phyloP scores from a whole-genome alignment of 2,888 invertebrate genomes.

The Lapara coniferarum region DNA sequence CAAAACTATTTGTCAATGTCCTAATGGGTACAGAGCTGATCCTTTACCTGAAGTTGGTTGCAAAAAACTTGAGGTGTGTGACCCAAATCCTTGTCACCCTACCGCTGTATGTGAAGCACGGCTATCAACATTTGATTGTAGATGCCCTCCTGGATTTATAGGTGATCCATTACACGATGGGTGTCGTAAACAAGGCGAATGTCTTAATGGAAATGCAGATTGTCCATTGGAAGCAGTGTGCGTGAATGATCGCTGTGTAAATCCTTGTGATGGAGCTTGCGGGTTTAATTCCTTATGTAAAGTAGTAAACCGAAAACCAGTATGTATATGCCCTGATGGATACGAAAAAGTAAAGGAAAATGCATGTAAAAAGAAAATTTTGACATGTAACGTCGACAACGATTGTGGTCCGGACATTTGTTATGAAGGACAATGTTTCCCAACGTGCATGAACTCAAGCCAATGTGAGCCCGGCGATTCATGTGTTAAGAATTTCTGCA shows the following conservation, averaged over 20 bases:
- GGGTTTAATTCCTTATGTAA: slow-evolving; percentile 92
- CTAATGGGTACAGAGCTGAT: slow-evolving; percentile 91
- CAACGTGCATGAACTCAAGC: slow-evolving; percentile 89
- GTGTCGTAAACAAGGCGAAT: slow-evolving; percentile 91
- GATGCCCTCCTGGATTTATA: slow-evolving; percentile 89
- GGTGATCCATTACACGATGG: slow-evolving; percentile 90
- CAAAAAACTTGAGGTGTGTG: slow-evolving; percentile 87
- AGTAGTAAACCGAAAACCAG: slow-evolving; percentile 88
- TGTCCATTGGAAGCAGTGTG: slow-evolving; percentile 91
- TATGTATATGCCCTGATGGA: slow-evolving; percentile 90
- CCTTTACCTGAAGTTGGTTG: slow-evolving; percentile 94
- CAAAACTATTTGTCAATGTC: slow-evolving; percentile 92
- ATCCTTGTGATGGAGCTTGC: slow-evolving; percentile 92
- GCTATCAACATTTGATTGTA: slow-evolving; percentile 88
- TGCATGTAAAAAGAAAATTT: slow-evolving; percentile 88
- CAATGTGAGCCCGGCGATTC: slow-evolving; percentile 92
- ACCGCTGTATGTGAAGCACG: slow-evolving; percentile 90
- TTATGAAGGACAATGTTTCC: slow-evolving; percentile 91
- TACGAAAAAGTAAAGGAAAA: slow-evolving; percentile 86
- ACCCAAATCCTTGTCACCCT: slow-evolving; percentile 91
- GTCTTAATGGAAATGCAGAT: slow-evolving; percentile 87
- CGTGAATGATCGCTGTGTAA: slow-evolving; percentile 87
- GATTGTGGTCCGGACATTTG: slow-evolving; percentile 93
- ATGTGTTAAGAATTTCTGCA: slow-evolving; percentile 91
- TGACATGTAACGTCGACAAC: slow-evolving; percentile 86